phyloP scores from a whole-genome alignment of 2,113 vertebrate genomes.

The Ophthalmolycus amberensis region DNA sequence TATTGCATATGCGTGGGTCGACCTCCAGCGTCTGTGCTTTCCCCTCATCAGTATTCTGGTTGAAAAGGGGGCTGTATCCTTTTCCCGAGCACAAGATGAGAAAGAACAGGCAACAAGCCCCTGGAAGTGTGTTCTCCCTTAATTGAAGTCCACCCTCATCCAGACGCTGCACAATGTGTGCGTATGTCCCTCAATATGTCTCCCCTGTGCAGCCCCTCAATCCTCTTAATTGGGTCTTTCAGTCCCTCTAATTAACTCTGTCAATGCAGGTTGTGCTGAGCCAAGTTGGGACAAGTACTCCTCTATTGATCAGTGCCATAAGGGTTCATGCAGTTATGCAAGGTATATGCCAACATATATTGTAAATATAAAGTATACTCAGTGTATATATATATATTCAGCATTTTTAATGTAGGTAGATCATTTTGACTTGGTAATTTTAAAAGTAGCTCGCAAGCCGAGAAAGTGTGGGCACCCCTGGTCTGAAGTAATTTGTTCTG shows the following conservation, averaged over 20 bases:
- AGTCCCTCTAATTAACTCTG: constrained; percentile 83
- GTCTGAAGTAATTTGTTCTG: too few species aligned
- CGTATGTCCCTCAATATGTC: constrained; percentile 82
- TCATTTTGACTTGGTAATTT: too few species aligned
- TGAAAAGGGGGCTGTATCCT: constrained; percentile 51
- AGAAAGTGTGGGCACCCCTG: too few species aligned
- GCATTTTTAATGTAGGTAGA: too few species aligned
- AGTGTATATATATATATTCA: too few species aligned
- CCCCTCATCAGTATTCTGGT: constrained; percentile 78
- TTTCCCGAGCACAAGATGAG: constrained; percentile 67
- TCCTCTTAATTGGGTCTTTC: constrained; percentile 84
- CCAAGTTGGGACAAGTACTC: constrained; percentile 66
- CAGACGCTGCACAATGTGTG: constrained; percentile 81
- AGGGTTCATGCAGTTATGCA: too few species aligned
- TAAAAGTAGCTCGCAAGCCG: too few species aligned
- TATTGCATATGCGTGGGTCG: constrained; percentile 50
- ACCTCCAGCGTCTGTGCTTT: constrained; percentile 78
- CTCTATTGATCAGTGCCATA: constrained; percentile 68
- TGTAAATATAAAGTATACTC: too few species aligned
- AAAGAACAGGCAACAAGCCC: constrained; percentile 75
- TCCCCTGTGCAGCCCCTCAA: constrained; percentile 61
- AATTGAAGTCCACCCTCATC: constrained; percentile 81
- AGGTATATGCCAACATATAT: too few species aligned
- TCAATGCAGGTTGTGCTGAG: constrained; percentile 63
- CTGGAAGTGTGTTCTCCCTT: constrained; percentile 72